A percentile compares a stretch with the other conserved stretches of the same genome.
Conservation (phyloP, 1,140 invertebrate genomes). For the Procambarus clarkii region DNA sequence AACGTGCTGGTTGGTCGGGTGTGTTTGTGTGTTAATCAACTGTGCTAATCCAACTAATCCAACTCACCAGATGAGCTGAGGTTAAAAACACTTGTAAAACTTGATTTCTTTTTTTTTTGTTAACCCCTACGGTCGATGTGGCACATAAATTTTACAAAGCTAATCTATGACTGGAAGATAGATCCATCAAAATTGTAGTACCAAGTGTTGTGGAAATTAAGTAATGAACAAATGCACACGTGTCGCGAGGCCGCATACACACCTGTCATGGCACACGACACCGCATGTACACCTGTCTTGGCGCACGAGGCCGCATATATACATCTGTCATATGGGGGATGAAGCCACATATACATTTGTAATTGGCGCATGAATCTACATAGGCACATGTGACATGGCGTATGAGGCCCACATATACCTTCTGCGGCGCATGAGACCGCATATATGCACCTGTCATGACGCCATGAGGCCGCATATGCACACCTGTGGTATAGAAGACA, state of each 20-base stretch:
- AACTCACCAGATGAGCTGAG: not conserved
- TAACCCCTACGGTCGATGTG: conserved; percentile 35
- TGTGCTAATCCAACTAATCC: not conserved
- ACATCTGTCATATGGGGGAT: too few relatives aligned
- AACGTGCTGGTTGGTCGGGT: not conserved
- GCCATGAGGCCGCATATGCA: too few relatives aligned
- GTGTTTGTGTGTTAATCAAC: not conserved
- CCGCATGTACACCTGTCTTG: too few relatives aligned
- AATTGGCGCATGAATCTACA: too few relatives aligned
- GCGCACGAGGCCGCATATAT: too few relatives aligned
- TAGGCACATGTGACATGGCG: too few relatives aligned
- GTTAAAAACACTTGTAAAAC: not conserved
- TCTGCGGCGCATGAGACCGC: too few relatives aligned
- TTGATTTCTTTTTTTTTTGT: not conserved
- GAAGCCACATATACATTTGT: too few relatives aligned
- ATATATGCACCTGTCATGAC: not conserved
- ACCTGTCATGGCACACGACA: not conserved
- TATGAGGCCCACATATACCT: too few relatives aligned
- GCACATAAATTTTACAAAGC: conserved; percentile 50
- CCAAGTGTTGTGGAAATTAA: conserved; percentile 30
- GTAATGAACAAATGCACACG: too few relatives aligned
- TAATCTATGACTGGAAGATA: conserved; percentile 27
- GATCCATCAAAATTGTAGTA: conserved; percentile 30
- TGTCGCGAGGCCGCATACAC: not conserved
- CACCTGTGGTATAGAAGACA: too few relatives aligned